Evolutionary conservation across 2,888 invertebrate genomes (phyloP), one percentile per base, ranked within the genome.

Genomic region (Glomeris marginata): DNA sequence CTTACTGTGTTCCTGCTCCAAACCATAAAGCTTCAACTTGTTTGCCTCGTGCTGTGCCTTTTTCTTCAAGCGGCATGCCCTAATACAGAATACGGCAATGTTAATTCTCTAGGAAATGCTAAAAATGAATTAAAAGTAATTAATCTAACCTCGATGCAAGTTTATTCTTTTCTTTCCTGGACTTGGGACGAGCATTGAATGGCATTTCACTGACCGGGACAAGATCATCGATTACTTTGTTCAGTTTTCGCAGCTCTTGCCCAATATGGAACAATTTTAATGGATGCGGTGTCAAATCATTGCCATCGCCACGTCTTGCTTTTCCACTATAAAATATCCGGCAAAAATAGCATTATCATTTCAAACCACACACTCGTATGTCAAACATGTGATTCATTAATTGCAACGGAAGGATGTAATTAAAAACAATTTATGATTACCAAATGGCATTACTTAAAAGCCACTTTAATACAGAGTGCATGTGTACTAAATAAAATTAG

Each of bases 1-100:
- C 21, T 79, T 72, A 90, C 92, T 84, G 68, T 95, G 95, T 70
- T 97, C 95, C 61, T 79, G 77, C 68, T 94, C 90, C 59, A 97
- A 73, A 36, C 95, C 95, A 64, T 78, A 85, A 2, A 95, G 71
- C 71, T 95, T 95, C 50, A 97, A 79, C 71, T 97, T 97, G 66
- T 95, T 95, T 2, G 97, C 95, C 69, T 97, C 97, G 66, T 97
- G 95, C 65, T 95, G 95, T 3, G 97, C 97, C 71, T 95, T 97
- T 70, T 97, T 97, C 76, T 97, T 97, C 62, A 97, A 73, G 35
- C 95, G 78, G 66, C 95, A 97, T 34, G 94, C 95, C 54, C 95
- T 74, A 61, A 15, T 63, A 62, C 47, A n/a, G n/a, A n/a, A n/a
- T n/a, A n/a, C 11, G 36, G 36, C n/a, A 11, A 36, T 11, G 36